Evolutionary conservation across 2,888 invertebrate species (phyloP).

Genomic region (Cryptus armator): DNA sequence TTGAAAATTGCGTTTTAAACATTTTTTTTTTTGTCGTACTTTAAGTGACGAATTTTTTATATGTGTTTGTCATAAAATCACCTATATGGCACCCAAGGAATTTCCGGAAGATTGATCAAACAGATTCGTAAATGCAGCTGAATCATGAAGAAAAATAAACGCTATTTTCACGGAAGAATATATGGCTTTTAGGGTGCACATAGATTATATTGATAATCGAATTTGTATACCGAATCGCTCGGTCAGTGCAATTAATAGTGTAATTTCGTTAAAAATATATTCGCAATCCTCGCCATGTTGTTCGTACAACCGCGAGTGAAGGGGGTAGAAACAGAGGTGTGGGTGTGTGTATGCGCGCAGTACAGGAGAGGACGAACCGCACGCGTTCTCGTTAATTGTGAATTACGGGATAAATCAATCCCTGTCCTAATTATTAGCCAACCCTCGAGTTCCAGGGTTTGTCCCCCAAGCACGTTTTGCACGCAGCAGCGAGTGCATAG

Average conservation of each 20-base stretch:
- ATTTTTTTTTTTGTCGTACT: too few relatives aligned
- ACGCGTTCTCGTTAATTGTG: conserved; percentile 74
- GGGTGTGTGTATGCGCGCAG: background rate
- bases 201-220: background rate
- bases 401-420: conserved; percentile 80
- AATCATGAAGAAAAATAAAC: too few relatives aligned
- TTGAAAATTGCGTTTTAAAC: too few relatives aligned
- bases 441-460: conserved; percentile 65
- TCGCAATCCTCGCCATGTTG: background rate
- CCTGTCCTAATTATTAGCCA: conserved; percentile 76
- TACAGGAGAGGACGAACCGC: conserved; percentile 19
- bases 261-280: background rate
- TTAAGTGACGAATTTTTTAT: too few relatives aligned
- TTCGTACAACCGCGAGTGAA: conserved; percentile 3
- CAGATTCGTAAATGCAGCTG: too few relatives aligned
- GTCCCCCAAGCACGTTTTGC: conserved; percentile 40
- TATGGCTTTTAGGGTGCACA: background rate
- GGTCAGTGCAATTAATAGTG: conserved; percentile 4
- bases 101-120: too few relatives aligned
- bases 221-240: background rate
- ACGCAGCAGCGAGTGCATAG: background rate
- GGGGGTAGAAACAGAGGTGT: background rate
- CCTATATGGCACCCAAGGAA: too few relatives aligned
- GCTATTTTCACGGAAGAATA: too few relatives aligned
- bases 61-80: too few relatives aligned